A percentile compares a stretch with the other conserved stretches of the same genome.
These are phyloP conservation scores for Pituophis catenifer DNA, from an alignment of 2,113 vertebrate genomes.

Conservation along the genomic window DNA sequence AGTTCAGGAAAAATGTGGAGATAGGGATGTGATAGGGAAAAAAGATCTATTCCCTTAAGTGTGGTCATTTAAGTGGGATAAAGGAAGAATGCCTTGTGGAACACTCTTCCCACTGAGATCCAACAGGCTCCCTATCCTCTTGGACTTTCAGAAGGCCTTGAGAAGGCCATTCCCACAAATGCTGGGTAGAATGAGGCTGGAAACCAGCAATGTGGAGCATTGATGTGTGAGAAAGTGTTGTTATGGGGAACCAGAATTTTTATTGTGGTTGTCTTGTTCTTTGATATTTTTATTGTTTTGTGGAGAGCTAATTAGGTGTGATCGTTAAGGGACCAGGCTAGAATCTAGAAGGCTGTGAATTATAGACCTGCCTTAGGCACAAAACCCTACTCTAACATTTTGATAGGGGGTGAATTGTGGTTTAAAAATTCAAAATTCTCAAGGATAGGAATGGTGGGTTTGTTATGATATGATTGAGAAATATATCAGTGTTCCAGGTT, in stretches of 20 bases:
- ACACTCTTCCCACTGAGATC: not conserved
- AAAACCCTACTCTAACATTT: not conserved
- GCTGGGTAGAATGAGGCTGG: not conserved
- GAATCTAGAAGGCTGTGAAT: not conserved
- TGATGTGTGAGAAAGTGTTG: not conserved
- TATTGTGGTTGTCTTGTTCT: not conserved
- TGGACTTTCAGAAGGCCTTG: not conserved
- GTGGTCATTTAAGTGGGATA: not conserved
- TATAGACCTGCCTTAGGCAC: not conserved
- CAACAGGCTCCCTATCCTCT: not conserved
- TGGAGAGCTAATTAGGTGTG: not conserved
- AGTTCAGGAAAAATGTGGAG: not conserved
- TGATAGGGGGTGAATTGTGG: not conserved
- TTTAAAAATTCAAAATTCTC: not conserved
- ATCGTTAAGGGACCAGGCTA: not conserved
- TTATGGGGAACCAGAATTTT: not conserved
- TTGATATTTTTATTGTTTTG: not conserved
- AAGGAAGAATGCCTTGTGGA: not conserved
- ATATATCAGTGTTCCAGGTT: not conserved
- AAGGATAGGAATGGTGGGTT: not conserved
- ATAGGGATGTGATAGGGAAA: not conserved
- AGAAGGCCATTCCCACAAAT: not conserved
- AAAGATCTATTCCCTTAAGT: not conserved
- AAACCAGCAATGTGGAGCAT: not conserved
- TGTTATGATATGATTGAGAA: not conserved